Base-by-base conservation (phyloP, 1,140 invertebrate genomes). In the Psilanteris sp. region DNA sequence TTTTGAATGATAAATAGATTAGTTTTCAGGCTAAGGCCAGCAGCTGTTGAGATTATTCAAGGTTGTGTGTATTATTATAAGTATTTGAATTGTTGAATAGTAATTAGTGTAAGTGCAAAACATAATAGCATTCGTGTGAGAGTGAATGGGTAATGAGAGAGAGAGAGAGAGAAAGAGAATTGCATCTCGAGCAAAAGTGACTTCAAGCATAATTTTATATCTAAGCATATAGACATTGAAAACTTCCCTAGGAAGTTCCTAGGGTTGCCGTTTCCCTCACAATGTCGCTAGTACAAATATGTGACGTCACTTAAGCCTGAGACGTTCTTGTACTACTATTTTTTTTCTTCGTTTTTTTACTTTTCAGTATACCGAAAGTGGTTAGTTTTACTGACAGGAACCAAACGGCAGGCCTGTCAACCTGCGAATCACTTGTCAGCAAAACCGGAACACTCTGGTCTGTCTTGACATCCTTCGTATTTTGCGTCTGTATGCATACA, bases 21-120 rank as follows among this genome's bases (percentile, higher is more conserved):
- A 81, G 75, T 55, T 48, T 83, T 83, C 67, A 72, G 81, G 79
- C 78, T 75, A 82, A 81, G 78, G 78, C 82, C 83, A 87, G 80
- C 86, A 88, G 85, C 85, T 87, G 83, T 88, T 88, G 87, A 88
- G 87, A 88, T 88, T 88, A 88, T 87, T 86, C 85, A 84, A 85
- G 87, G 87, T 88, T 88, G 87, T 88, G 86, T 84, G 83, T 88
- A 88, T 88, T 78, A 83, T 83, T 85, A 86, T 87, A 88, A 88
- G 85, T 87, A 87, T 87, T 87, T 85, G 78, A 87, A 87, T 87
- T 88, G 86, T 87, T 88, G 83, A 88, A 86, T 87, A 88, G 81
- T 87, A 83, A 80, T 62, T 77, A 80, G 57, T 72, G 43, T 72
- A 77, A 78, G 64, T 64, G 39, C 77, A 81, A 83, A 80, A n/a